A percentile compares a stretch with the other conserved stretches of the same genome.
phyloP scores from a whole-genome alignment of 23 tunicate species.

The Corella eumyota region DNA sequence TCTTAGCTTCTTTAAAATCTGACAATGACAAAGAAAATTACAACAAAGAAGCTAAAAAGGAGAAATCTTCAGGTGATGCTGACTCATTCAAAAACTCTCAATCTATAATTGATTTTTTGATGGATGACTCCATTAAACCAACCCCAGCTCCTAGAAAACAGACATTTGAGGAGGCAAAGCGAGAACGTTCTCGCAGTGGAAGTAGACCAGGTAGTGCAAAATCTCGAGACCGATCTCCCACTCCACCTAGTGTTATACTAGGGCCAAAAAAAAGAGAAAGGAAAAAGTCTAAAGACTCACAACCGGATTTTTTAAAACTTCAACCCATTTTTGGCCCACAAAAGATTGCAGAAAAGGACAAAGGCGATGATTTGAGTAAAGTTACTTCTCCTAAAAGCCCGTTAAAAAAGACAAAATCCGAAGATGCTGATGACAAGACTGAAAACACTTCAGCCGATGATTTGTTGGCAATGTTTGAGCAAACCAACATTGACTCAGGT shows the following conservation, averaged over 20 bases:
- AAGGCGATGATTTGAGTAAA: neutral
- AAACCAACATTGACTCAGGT: slow-evolving; percentile 1
- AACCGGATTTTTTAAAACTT: neutral
- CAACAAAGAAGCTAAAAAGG: no score
- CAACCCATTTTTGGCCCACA: neutral
- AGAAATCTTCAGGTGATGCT: no score
- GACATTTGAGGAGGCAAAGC: slow-evolving; percentile 3
- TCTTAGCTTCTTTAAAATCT: no score
- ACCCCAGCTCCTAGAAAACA: slow-evolving; percentile 44
- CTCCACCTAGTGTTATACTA: slow-evolving; percentile 1
- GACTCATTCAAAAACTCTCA: no score
- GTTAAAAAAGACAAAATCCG: neutral
- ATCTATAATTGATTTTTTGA: slow-evolving; percentile 29
- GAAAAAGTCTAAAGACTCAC: no score
- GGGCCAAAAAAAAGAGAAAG: neutral
- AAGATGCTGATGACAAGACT: neutral
- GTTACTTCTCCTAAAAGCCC: neutral
- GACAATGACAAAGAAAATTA: no score
- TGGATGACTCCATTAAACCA: slow-evolving; percentile 27
- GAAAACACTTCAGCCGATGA: slow-evolving; percentile 25
- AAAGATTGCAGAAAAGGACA: neutral
- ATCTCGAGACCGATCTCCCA: slow-evolving; percentile 5
- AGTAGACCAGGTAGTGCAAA: slow-evolving; percentile 26
- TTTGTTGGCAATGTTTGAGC: slow-evolving; percentile 36
- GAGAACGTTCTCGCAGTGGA: slow-evolving; percentile 6